These are phyloP conservation scores for Liodrosophila aerea DNA, from an alignment of 2,888 invertebrate species.

Conservation along the genomic window DNA sequence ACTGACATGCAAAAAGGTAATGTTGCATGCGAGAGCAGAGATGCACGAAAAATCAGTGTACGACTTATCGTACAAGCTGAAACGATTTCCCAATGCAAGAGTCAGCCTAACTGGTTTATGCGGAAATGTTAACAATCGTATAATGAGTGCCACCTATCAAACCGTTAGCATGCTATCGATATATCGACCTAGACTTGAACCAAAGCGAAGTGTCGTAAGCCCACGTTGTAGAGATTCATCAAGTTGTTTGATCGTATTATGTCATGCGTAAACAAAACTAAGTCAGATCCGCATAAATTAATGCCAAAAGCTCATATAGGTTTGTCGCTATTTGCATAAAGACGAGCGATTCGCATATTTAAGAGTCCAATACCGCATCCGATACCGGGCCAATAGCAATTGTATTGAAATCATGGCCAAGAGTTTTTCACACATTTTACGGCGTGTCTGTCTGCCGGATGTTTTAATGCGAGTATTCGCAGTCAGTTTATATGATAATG, in stretches of 20 bases:
- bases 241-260: constrained; percentile 37
- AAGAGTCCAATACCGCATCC: background rate
- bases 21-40: constrained; percentile 7
- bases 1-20: constrained; percentile 24
- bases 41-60: constrained; percentile 20
- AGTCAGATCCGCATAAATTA: constrained; percentile 38
- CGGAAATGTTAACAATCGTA: constrained; percentile 52
- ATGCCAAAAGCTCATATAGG: constrained; percentile 22
- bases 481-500: constrained; percentile 11
- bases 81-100: constrained; percentile 31
- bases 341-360: constrained; percentile 25
- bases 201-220: constrained; percentile 16
- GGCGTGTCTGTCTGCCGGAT: constrained; percentile 42
- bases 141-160: constrained; percentile 32
- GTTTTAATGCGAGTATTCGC: constrained; percentile 44
- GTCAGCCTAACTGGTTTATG: constrained; percentile 44
- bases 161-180: constrained; percentile 1
- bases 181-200: constrained; percentile 5
- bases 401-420: constrained; percentile 47
- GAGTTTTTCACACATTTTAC: constrained; percentile 61
- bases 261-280: constrained; percentile 43
- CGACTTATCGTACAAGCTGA: constrained; percentile 27
- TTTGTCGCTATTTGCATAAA: constrained; percentile 29
- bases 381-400: constrained; percentile 16
- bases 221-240: constrained; percentile 5